Conservation (phyloP, 2,888 invertebrate genomes). For the Chironomus riparius region DNA sequence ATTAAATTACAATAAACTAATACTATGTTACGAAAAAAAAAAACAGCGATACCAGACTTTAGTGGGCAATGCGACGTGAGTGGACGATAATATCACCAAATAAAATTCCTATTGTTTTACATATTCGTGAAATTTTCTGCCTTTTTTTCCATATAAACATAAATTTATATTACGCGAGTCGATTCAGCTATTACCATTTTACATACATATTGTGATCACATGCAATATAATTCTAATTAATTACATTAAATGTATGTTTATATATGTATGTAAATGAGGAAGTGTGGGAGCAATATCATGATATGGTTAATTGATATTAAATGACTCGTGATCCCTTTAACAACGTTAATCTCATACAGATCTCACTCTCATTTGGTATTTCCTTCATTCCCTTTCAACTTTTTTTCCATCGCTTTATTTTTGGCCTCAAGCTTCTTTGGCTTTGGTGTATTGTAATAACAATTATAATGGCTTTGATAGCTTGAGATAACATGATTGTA, state of each 20-base stretch:
- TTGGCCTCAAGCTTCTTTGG: too few species aligned
- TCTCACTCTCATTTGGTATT: background rate
- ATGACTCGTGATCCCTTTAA: conserved; percentile 20
- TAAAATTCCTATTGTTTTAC: background rate
- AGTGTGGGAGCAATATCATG: background rate
- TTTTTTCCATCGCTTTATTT: too few species aligned
- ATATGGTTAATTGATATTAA: conserved; percentile 23
- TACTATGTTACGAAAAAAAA: too few species aligned
- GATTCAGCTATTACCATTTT: background rate
- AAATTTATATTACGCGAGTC: too few species aligned
- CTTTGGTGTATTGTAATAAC: too few species aligned
- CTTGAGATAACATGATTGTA: too few species aligned
- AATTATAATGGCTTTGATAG: too few species aligned
- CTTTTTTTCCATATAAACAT: background rate
- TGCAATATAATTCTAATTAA: background rate
- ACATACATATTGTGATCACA: background rate
- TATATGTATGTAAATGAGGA: background rate
- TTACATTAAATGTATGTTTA: background rate
- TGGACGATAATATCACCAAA: background rate
- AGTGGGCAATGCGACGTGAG: background rate
- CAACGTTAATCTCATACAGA: conserved; percentile 9
- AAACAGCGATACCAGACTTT: too few species aligned
- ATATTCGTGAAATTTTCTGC: background rate
- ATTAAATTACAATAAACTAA: too few species aligned
- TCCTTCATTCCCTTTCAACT: too few species aligned